Evolutionary conservation across 1,140 invertebrate species (phyloP), one percentile per base, ranked within the genome.

Genomic region (Eupristina koningsbergeri): DNA sequence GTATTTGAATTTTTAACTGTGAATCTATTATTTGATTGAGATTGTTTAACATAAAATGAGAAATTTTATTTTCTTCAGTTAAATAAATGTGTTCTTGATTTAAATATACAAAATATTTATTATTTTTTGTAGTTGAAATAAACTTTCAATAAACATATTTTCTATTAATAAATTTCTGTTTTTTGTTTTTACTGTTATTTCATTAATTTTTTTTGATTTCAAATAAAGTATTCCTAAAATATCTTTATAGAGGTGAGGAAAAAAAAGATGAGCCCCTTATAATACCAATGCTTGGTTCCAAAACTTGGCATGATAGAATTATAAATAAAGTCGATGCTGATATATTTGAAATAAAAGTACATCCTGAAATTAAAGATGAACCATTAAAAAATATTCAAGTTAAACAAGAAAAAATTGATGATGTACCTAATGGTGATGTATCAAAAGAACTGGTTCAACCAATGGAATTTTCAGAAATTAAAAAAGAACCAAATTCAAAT

Each of bases 261-360:
- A 88, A 93, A 64, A 90, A 91, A 88, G 89, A 93, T 74, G 89
- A 90, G 81, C 93, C 94, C 1, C 89, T 96, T 19, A 89, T 96
- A 15, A 96, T 96, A 84, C 94, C 95, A 19, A 91, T 96, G 88
- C 90, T 93, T 47, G 88, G 89, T 31, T 88, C 89, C 6, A 90
- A 87, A 84, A 90, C 89, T 29, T 91, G 91, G 90, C 89, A 90
- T 19, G 89, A 92, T 79, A 90, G 91, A 87, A 91, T 92, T 80
- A 19, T 91, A 39, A 88, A 92, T 81, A 89, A 91, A 88, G 86
- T 88, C n/a, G 89, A 92, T 85, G 89, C 90, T 11, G 90, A 91
- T 75, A 90, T 91, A 75, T 90, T 88, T 75, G 89, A 89, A 29
- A 53, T 87, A 0, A 91, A 89, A 84, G 5, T 29, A 53, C 61